Conservation (phyloP, 2,888 invertebrate genomes). For the Orchesellides sinensis region DNA sequence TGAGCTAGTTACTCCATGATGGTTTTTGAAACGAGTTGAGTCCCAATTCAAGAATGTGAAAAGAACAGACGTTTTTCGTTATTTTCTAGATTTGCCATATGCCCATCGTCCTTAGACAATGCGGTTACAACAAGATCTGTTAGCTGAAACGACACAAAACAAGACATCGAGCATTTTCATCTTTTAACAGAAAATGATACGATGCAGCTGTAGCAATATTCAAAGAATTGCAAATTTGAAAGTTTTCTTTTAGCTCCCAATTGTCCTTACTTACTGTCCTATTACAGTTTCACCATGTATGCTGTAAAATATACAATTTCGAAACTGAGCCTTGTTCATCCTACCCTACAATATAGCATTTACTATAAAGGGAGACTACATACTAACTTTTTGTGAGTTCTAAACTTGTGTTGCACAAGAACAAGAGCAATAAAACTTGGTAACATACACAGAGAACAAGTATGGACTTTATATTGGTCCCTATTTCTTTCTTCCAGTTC, state of each 20-base stretch:
- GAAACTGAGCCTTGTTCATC: too few species aligned
- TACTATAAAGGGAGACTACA: background rate
- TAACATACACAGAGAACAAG: conserved; percentile 31
- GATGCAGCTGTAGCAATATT: conserved; percentile 37
- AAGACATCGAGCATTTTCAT: conserved; percentile 1
- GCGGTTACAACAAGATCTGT: conserved; percentile 8
- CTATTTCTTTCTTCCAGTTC: conserved; percentile 13
- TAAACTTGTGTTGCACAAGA: conserved; percentile 14
- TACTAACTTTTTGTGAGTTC: background rate
- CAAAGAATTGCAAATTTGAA: conserved; percentile 46
- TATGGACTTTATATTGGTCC: conserved; percentile 52
- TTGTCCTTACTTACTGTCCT: conserved; percentile 19
- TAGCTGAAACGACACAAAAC: background rate
- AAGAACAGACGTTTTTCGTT: too few species aligned
- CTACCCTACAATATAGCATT: background rate
- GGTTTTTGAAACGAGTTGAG: too few species aligned
- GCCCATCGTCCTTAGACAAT: too few species aligned
- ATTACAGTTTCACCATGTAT: conserved; percentile 4
- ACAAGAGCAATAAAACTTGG: conserved; percentile 50
- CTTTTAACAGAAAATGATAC: conserved; percentile 24
- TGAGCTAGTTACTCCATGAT: too few species aligned
- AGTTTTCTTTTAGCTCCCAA: conserved; percentile 4
- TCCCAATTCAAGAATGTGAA: too few species aligned
- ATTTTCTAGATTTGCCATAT: too few species aligned
- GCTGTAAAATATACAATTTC: too few species aligned